A percentile compares a stretch with the other conserved stretches of the same genome.
Conservation (phyloP, 2,797 vertebrate species). For the Myripristis murdjan region DNA sequence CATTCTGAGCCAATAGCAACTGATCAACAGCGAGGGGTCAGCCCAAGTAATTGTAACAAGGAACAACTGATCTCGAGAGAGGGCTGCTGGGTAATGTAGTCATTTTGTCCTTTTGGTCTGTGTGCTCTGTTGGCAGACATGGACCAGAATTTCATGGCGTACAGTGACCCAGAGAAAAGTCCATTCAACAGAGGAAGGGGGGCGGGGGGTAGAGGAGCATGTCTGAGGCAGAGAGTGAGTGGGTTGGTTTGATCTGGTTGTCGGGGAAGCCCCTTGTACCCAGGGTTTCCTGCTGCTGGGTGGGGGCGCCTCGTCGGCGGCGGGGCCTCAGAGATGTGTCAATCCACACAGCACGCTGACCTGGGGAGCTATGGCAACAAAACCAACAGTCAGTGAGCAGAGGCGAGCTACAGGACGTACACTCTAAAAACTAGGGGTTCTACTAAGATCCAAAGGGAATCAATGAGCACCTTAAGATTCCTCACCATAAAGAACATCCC, state of each 20-base stretch:
- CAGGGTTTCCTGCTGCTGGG: slow-evolving; percentile 66
- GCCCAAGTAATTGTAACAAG: slow-evolving; percentile 23
- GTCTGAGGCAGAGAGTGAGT: slow-evolving; percentile 72
- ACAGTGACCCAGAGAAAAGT: slow-evolving; percentile 65
- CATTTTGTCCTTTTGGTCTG: slow-evolving; percentile 22
- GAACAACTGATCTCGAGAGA: slow-evolving; percentile 7
- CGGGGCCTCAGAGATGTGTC: slow-evolving; percentile 42
- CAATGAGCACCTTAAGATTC: not conserved
- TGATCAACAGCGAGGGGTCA: slow-evolving; percentile 23
- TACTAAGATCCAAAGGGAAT: slow-evolving; percentile 4
- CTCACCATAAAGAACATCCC: slow-evolving; percentile 9
- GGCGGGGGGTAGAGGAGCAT: slow-evolving; percentile 63
- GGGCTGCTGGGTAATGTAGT: slow-evolving; percentile 46
- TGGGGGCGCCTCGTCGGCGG: slow-evolving; percentile 58
- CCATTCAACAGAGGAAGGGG: slow-evolving; percentile 73
- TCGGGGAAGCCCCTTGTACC: slow-evolving; percentile 82
- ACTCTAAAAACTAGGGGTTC: slow-evolving; percentile 15
- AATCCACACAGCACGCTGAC: slow-evolving; percentile 54
- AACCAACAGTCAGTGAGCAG: slow-evolving; percentile 73
- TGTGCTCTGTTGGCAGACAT: slow-evolving; percentile 45
- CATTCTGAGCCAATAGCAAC: slow-evolving; percentile 60
- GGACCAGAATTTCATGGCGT: slow-evolving; percentile 84
- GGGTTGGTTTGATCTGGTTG: slow-evolving; percentile 78
- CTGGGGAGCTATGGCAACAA: slow-evolving; percentile 74
- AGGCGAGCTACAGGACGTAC: slow-evolving; percentile 36